Percentiles rank a stretch among this genome's conserved stretches.
These are phyloP conservation scores for Potorous gilbertii DNA, from an alignment of 2,797 vertebrate species.

Conservation along the genomic window DNA sequence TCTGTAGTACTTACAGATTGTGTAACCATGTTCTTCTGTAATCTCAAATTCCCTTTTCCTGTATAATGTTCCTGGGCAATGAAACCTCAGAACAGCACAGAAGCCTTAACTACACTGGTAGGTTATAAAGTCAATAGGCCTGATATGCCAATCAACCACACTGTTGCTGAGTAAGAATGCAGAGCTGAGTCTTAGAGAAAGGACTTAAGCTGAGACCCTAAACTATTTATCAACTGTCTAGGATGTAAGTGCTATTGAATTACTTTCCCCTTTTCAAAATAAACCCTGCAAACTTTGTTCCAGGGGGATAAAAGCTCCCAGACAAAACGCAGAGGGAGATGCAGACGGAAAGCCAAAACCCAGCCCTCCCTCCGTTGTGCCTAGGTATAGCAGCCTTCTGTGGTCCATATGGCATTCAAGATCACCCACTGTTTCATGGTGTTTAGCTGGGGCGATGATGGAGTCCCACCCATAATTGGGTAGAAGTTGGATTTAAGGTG, in stretches of 20 bases:
- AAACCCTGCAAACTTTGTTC: constrained; percentile 76
- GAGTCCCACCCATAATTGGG: constrained; percentile 64
- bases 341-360: constrained; percentile 61
- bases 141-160: constrained; percentile 79
- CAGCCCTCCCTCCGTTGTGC: constrained; percentile 46
- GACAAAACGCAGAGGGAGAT: constrained; percentile 70
- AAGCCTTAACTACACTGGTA: constrained; percentile 66
- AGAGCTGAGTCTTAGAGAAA: constrained; percentile 80
- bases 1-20: constrained; percentile 60
- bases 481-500: neutral
- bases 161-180: constrained; percentile 84
- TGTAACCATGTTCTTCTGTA: constrained; percentile 69
- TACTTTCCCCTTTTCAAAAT: constrained; percentile 71
- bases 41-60: constrained; percentile 73
- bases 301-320: constrained; percentile 74
- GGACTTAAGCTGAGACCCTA: constrained; percentile 83
- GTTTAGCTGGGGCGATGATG: constrained; percentile 61
- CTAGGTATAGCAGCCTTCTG: constrained; percentile 69
- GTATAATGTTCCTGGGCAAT: constrained; percentile 64
- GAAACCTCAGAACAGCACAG: constrained; percentile 73
- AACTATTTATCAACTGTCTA: constrained; percentile 85
- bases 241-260: constrained; percentile 82
- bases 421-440: constrained; percentile 72
- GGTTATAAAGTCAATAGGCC: constrained; percentile 79
- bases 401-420: constrained; percentile 80